Conservation (phyloP, 37 sponge, comb jelly and placozoan genomes). For the Petrosia ficiformis region DNA sequence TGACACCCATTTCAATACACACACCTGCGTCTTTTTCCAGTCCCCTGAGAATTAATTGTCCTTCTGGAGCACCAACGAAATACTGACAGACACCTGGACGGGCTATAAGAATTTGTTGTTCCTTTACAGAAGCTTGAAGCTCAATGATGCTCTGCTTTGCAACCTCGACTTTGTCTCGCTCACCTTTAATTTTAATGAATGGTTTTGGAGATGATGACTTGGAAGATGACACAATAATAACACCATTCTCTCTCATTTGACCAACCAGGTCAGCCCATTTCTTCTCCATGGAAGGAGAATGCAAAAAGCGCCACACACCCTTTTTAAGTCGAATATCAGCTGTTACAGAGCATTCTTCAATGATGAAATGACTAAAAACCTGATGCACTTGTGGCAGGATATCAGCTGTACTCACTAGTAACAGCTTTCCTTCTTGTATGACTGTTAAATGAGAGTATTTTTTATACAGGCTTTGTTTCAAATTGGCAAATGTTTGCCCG, state of each 20-base stretch:
- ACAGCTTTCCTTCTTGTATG: background rate
- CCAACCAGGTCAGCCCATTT: conserved; percentile 11
- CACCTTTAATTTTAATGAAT: conserved; percentile 7
- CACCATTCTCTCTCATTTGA: background rate
- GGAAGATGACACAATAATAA: background rate
- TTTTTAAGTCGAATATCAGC: conserved; percentile 5
- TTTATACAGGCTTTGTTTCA: background rate
- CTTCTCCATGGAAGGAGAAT: conserved; percentile 1
- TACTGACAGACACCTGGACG: conserved; percentile 36
- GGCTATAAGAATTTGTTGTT: background rate
- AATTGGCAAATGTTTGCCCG: background rate
- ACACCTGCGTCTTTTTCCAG: conserved; percentile 18
- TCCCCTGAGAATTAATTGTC: conserved; percentile 14
- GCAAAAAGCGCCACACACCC: conserved; percentile 33
- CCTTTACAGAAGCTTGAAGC: background rate
- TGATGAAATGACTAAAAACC: conserved; percentile 17
- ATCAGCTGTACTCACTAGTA: background rate
- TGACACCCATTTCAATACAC: conserved; percentile 17
- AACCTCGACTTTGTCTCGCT: conserved; percentile 3
- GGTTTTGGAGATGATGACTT: background rate
- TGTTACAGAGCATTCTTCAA: conserved; percentile 18
- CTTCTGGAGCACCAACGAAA: conserved; percentile 12
- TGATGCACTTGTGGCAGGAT: background rate
- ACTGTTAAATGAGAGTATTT: background rate
- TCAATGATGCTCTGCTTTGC: background rate